These are phyloP conservation scores for Pangasianodon hypophthalmus DNA, from an alignment of 2,113 vertebrate genomes.

Conservation along the genomic window DNA sequence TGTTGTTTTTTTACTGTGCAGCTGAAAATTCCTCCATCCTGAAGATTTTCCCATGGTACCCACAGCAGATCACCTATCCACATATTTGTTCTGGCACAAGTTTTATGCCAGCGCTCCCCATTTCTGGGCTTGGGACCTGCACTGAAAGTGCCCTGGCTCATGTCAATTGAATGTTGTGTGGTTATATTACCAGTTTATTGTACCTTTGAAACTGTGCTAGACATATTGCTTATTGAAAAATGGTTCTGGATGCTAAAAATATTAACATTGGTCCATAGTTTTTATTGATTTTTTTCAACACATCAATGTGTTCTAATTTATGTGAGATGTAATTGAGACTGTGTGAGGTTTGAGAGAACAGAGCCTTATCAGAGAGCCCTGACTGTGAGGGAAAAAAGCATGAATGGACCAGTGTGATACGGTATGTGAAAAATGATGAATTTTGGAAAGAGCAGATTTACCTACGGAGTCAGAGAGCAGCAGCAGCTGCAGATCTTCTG, in stretches of 20 bases:
- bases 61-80: no score
- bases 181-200: background rate
- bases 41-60: background rate
- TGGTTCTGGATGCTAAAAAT: background rate
- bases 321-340: background rate
- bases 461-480: slow-evolving; percentile 93
- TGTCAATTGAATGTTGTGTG: background rate
- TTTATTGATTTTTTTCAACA: background rate
- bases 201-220: background rate
- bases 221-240: background rate
- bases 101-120: no score
- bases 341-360: background rate
- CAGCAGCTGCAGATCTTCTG: slow-evolving; percentile 88
- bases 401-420: background rate
- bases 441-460: slow-evolving; percentile 77
- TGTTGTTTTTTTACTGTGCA: background rate
- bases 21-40: background rate
- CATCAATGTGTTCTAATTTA: background rate
- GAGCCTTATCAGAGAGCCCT: background rate
- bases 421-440: slow-evolving; percentile 7
- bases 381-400: background rate
- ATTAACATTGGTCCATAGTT: background rate
- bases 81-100: no score
- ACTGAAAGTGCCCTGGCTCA: no score
- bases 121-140: no score